These are phyloP conservation scores for Proales similis DNA, from an alignment of 1,140 invertebrate species.

Conservation along the genomic window DNA sequence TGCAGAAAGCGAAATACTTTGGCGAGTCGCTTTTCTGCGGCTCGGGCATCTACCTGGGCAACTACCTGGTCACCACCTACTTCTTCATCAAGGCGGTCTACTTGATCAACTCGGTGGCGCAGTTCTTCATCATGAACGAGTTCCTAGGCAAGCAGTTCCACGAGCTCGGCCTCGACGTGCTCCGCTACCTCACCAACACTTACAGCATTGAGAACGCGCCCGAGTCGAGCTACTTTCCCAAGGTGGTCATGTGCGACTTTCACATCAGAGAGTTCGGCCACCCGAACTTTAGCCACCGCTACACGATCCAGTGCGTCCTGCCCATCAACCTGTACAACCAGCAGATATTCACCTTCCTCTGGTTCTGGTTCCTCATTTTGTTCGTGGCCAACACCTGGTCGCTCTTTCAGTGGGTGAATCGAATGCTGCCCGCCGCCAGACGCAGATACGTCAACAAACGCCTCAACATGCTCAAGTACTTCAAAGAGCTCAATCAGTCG, in stretches of 20 bases:
- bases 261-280: constrained; percentile 36
- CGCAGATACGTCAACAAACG: constrained; percentile 22
- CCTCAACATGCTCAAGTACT: constrained; percentile 33
- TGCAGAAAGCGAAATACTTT: constrained; percentile 37
- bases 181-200: constrained; percentile 27
- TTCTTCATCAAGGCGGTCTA: constrained; percentile 35
- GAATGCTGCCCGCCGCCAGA: constrained; percentile 18
- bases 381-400: constrained; percentile 19
- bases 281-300: constrained; percentile 39
- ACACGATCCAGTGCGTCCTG: constrained; percentile 52
- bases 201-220: constrained; percentile 17
- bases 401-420: constrained; percentile 27
- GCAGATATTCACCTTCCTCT: constrained; percentile 51
- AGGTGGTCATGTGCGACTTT: constrained; percentile 36
- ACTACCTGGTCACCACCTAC: constrained; percentile 35
- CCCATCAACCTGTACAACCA: constrained; percentile 53
- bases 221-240: constrained; percentile 36
- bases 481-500: constrained; percentile 10
- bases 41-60: constrained; percentile 28
- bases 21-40: constrained; percentile 28
- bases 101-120: constrained; percentile 24
- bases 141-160: constrained; percentile 35
- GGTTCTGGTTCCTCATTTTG: constrained; percentile 52
- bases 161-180: constrained; percentile 21
- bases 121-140: constrained; percentile 37